Evolutionary conservation across 2,113 vertebrate genomes (phyloP).

Genomic region (Proterorhinus semilunaris): DNA sequence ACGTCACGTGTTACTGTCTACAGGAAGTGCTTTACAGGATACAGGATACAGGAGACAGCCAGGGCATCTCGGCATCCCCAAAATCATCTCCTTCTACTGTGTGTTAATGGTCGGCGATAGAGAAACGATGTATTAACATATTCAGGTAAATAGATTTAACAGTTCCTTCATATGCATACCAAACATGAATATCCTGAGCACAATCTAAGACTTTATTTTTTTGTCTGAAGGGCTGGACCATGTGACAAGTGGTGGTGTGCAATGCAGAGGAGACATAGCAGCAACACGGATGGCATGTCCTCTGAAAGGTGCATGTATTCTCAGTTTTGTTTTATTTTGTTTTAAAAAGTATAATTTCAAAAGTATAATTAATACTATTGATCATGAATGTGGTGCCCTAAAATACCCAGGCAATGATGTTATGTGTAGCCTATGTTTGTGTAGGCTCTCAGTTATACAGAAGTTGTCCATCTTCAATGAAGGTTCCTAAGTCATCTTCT

Average conservation of each 20-base stretch:
- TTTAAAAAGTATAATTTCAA: not conserved
- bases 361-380: too few species aligned
- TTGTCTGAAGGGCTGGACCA: conserved; percentile 56
- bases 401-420: too few species aligned
- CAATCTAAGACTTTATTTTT: not conserved
- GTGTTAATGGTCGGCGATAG: conserved; percentile 14
- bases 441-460: too few species aligned
- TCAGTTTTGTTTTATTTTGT: not conserved
- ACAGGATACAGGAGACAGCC: not conserved
- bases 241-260: conserved; percentile 83
- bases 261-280: conserved; percentile 99
- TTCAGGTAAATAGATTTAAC: conserved; percentile 43
- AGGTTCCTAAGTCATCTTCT: too few species aligned
- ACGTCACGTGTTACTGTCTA: conserved; percentile 11
- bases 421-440: too few species aligned
- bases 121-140: not conserved
- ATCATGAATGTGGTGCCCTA: too few species aligned
- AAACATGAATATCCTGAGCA: not conserved
- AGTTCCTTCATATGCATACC: not conserved
- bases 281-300: conserved; percentile 91
- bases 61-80: conserved; percentile 2
- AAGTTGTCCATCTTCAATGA: too few species aligned
- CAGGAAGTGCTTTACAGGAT: conserved; percentile 42
- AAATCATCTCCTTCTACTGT: not conserved
- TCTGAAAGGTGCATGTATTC: conserved; percentile 84